phyloP scores from a whole-genome alignment of 2,888 invertebrate species.

The Apotomis betuletana region DNA sequence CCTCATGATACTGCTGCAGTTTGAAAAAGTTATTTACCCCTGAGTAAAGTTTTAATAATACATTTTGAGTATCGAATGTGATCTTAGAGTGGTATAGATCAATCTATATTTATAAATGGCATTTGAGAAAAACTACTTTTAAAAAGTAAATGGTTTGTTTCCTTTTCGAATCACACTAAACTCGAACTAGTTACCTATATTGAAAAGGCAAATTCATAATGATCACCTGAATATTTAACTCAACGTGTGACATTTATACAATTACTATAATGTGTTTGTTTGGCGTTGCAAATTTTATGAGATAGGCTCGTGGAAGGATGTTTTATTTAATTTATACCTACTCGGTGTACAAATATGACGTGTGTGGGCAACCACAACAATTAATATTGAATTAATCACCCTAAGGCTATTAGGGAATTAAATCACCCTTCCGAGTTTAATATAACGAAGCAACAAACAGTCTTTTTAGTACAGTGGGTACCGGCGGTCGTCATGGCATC shows the following conservation, averaged over 20 bases:
- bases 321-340: slow-evolving; percentile 52
- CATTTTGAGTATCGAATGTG: too few species aligned
- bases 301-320: slow-evolving; percentile 30
- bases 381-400: slow-evolving; percentile 38
- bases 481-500: slow-evolving; percentile 48
- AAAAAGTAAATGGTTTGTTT: too few species aligned
- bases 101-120: too few species aligned
- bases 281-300: not conserved
- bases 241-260: not conserved
- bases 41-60: slow-evolving; percentile 26
- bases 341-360: slow-evolving; percentile 34
- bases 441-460: slow-evolving; percentile 28
- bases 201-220: too few species aligned
- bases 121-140: too few species aligned
- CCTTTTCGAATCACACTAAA: too few species aligned
- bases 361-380: slow-evolving; percentile 28
- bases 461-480: slow-evolving; percentile 4
- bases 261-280: slow-evolving; percentile 17
- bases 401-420: slow-evolving; percentile 37
- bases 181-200: too few species aligned
- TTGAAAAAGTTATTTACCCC: slow-evolving; percentile 63
- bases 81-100: too few species aligned
- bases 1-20: slow-evolving; percentile 70
- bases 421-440: slow-evolving; percentile 25
- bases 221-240: too few species aligned